phyloP scores from a whole-genome alignment of 2,888 invertebrate genomes.

The Agrotis ipsilon region DNA sequence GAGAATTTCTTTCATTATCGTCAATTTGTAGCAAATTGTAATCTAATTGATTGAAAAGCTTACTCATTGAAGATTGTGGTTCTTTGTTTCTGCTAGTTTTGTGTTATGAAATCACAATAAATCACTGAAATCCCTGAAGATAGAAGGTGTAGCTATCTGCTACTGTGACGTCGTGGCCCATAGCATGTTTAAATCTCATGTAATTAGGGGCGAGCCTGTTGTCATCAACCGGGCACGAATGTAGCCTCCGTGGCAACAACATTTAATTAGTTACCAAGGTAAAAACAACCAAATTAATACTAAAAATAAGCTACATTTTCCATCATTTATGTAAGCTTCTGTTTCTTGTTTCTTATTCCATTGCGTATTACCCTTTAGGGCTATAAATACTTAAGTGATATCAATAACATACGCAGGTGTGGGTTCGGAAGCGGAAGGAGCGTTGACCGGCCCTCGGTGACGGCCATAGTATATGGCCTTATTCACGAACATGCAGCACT shows the following conservation, averaged over 20 bases:
- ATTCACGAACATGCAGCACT: slow-evolving; percentile 51
- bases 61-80: no score
- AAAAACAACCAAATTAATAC: no score
- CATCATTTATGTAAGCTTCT: slow-evolving; percentile 2
- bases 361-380: slow-evolving; percentile 11
- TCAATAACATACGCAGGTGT: slow-evolving; percentile 45
- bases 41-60: no score
- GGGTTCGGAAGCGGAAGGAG: slow-evolving; percentile 70
- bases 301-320: slow-evolving; percentile 1
- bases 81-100: neutral
- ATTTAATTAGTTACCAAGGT: neutral
- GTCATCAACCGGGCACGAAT: neutral
- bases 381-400: slow-evolving; percentile 48
- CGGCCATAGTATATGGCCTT: slow-evolving; percentile 57
- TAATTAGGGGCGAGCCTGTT: neutral
- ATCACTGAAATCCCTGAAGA: neutral
- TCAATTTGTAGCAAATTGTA: neutral
- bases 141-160: neutral
- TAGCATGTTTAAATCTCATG: neutral
- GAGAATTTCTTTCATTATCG: neutral
- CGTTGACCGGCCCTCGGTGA: slow-evolving; percentile 72
- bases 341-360: slow-evolving; percentile 4
- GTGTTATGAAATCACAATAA: neutral
- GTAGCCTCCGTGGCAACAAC: neutral
- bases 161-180: no score